A percentile compares a stretch with the other conserved stretches of the same genome.
These are phyloP conservation scores for Noturus placidus DNA, from an alignment of 2,113 vertebrate species.

Conservation along the genomic window DNA sequence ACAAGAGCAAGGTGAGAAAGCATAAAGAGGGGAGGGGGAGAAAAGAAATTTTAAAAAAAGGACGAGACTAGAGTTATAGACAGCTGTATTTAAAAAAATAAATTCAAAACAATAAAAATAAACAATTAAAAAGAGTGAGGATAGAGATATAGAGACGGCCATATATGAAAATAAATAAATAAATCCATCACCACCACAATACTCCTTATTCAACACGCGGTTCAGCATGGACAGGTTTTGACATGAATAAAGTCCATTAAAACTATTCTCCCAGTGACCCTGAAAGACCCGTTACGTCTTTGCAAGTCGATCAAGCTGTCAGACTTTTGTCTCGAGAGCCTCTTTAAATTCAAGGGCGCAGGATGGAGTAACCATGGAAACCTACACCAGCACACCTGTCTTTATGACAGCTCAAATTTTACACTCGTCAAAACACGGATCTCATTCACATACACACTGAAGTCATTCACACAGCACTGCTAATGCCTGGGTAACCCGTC, in stretches of 20 bases:
- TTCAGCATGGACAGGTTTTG: background rate
- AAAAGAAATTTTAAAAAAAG: too few species aligned
- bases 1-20: constrained; percentile 23
- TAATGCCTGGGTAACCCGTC: background rate
- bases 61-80: too few species aligned
- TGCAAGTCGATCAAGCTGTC: constrained; percentile 34
- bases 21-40: background rate
- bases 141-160: too few species aligned
- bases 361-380: constrained; percentile 24
- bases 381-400: constrained; percentile 16
- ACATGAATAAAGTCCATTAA: background rate
- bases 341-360: constrained; percentile 34
- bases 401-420: background rate
- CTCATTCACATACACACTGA: background rate
- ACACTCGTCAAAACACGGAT: background rate
- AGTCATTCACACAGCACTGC: too few species aligned
- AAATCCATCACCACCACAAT: background rate
- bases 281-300: constrained; percentile 9
- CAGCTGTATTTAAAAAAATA: too few species aligned
- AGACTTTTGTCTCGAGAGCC: constrained; percentile 17
- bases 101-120: too few species aligned
- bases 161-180: too few species aligned
- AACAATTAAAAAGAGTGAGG: too few species aligned
- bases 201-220: background rate
- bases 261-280: background rate